A percentile compares a stretch with the other conserved stretches of the same genome.
Conservation (phyloP, 2,888 invertebrate species). For the Amphipyra berbera region DNA sequence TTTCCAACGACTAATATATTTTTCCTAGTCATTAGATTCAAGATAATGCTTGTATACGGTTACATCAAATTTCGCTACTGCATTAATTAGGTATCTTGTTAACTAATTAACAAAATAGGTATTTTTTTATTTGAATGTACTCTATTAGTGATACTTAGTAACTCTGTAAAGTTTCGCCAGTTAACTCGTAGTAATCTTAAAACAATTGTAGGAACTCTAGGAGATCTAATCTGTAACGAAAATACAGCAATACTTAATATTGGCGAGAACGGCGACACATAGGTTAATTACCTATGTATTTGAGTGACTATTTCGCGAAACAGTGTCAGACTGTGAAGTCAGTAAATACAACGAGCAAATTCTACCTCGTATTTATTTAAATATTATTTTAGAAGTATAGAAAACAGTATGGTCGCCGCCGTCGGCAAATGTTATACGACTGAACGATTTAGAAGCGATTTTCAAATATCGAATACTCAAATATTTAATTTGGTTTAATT, state of each 20-base stretch:
- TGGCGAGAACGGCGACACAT: conserved; percentile 23
- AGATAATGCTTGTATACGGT: too few relatives aligned
- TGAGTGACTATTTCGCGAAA: conserved; percentile 71
- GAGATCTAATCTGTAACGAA: too few relatives aligned
- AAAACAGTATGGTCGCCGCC: conserved; percentile 17
- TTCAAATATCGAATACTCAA: conserved; percentile 36
- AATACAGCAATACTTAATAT: conserved; percentile 1
- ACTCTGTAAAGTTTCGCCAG: too few relatives aligned
- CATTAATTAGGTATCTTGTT: too few relatives aligned
- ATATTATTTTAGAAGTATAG: conserved; percentile 32
- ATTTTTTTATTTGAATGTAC: too few relatives aligned
- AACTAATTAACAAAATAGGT: too few relatives aligned
- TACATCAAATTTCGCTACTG: too few relatives aligned
- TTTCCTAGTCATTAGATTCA: too few relatives aligned
- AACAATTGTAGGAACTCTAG: too few relatives aligned
- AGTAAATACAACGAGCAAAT: conserved; percentile 32
- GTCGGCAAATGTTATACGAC: neutral
- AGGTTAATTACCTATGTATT: conserved; percentile 46
- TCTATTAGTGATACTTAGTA: too few relatives aligned
- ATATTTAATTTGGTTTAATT: conserved; percentile 14
- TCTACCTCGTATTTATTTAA: conserved; percentile 41
- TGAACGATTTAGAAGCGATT: conserved; percentile 13
- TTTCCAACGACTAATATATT: too few relatives aligned
- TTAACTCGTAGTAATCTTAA: too few relatives aligned
- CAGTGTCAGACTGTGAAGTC: conserved; percentile 63